phyloP scores from a whole-genome alignment of 2,888 invertebrate species.

The Drosophila ustulata region DNA sequence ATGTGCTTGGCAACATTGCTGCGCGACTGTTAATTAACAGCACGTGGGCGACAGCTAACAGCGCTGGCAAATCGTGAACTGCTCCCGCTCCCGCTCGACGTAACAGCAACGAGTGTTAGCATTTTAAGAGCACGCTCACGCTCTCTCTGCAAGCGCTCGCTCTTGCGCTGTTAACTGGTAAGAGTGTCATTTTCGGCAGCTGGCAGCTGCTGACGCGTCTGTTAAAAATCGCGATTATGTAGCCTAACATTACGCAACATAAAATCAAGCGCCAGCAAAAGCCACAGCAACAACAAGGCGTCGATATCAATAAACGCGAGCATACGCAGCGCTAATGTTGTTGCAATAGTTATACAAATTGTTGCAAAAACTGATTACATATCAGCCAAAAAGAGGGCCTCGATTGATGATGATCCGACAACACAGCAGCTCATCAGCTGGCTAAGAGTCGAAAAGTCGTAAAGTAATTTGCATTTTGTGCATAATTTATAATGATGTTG shows the following conservation, averaged over 20 bases:
- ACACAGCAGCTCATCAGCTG: conserved; percentile 5
- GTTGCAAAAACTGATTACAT: conserved; percentile 67
- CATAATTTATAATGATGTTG: conserved; percentile 32
- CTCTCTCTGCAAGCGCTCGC: conserved; percentile 20
- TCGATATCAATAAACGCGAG: conserved; percentile 42
- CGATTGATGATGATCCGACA: background rate
- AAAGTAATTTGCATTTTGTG: conserved; percentile 54
- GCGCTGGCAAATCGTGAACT: conserved; percentile 18
- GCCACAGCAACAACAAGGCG: conserved; percentile 25
- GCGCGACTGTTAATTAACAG: conserved; percentile 17
- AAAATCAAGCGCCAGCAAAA: conserved; percentile 45
- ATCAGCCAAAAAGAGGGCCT: conserved; percentile 22
- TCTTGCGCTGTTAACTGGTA: conserved; percentile 58
- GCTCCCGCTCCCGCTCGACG: conserved; percentile 20
- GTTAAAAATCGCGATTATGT: conserved; percentile 75
- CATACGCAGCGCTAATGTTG: conserved; percentile 30
- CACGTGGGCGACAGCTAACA: conserved; percentile 11
- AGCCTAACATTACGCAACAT: conserved; percentile 81
- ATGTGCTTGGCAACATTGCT: conserved; percentile 11
- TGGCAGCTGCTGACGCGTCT: conserved; percentile 50
- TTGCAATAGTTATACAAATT: conserved; percentile 68
- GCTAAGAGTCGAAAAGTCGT: background rate
- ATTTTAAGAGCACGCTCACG: conserved; percentile 29
- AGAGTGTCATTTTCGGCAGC: conserved; percentile 31
- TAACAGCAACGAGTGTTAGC: conserved; percentile 23